A percentile compares a stretch with the other conserved stretches of the same genome.
These are phyloP conservation scores for Python bivittatus DNA, from an alignment of 2,113 vertebrate genomes.

Conservation along the genomic window DNA sequence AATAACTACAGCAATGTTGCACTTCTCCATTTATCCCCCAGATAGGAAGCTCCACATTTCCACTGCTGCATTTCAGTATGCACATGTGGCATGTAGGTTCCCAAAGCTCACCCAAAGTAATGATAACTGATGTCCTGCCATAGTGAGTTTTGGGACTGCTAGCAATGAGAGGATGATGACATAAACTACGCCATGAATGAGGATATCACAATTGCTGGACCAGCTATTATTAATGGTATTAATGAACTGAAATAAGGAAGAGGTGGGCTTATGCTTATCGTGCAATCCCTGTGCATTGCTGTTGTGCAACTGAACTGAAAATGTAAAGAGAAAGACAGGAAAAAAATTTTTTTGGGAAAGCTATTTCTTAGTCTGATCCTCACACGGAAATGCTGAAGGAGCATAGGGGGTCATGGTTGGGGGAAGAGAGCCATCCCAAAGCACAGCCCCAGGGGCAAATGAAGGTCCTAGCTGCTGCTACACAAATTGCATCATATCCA, in stretches of 20 bases:
- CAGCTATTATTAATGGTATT: too few species aligned
- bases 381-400: background rate
- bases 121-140: too few species aligned
- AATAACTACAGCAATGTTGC: too few species aligned
- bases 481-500: background rate
- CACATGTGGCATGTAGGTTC: too few species aligned
- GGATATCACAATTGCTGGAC: too few species aligned
- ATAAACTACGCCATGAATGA: too few species aligned
- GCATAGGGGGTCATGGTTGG: background rate
- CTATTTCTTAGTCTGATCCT: background rate
- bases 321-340: background rate
- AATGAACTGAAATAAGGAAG: background rate
- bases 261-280: background rate
- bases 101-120: too few species aligned
- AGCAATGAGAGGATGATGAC: too few species aligned
- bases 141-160: too few species aligned
- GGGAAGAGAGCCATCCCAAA: background rate
- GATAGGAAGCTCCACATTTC: too few species aligned
- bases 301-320: background rate
- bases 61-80: too few species aligned
- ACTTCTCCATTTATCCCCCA: too few species aligned
- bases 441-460: background rate
- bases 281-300: background rate
- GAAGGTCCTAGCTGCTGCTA: background rate
- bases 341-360: background rate